These are phyloP conservation scores for Indicator maculatus DNA, from an alignment of 2,113 vertebrate species.

Conservation along the genomic window DNA sequence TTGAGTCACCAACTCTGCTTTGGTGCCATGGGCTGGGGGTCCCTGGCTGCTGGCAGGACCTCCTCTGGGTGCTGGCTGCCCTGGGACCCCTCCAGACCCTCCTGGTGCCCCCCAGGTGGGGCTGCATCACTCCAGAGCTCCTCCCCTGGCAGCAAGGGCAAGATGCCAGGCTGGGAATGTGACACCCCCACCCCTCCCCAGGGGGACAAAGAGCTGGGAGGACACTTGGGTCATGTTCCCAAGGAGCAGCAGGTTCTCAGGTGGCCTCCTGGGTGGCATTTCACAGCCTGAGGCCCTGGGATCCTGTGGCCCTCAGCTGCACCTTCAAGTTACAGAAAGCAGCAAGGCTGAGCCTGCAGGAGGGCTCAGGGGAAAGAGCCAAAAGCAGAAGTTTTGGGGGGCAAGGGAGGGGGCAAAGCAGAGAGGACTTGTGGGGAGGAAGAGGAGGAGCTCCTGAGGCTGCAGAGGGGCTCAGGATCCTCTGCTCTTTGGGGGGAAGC, in stretches of 20 bases:
- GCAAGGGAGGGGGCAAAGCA: not conserved
- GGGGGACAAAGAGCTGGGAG: not conserved
- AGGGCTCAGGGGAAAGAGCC: not conserved
- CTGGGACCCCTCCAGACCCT: too few relatives aligned
- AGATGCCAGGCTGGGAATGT: not conserved
- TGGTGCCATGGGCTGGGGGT: too few relatives aligned
- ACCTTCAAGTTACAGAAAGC: not conserved
- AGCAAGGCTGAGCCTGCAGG: not conserved
- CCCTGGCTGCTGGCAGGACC: too few relatives aligned
- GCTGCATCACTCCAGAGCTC: too few relatives aligned
- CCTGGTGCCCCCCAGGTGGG: too few relatives aligned
- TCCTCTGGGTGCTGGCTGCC: too few relatives aligned
- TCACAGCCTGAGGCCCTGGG: too few relatives aligned
- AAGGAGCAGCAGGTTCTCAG: not conserved
- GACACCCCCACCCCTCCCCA: too few relatives aligned
- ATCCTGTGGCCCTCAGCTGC: not conserved
- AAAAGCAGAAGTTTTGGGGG: not conserved
- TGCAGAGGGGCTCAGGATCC: not conserved
- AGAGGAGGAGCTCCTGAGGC: too few relatives aligned
- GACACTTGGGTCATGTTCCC: not conserved
- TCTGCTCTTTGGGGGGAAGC: not conserved
- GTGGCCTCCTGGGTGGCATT: not conserved
- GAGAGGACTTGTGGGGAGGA: not conserved
- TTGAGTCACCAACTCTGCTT: too few relatives aligned
- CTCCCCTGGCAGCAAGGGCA: not conserved